Conservation (phyloP, 2,797 vertebrate species). For the Pampus argenteus region DNA sequence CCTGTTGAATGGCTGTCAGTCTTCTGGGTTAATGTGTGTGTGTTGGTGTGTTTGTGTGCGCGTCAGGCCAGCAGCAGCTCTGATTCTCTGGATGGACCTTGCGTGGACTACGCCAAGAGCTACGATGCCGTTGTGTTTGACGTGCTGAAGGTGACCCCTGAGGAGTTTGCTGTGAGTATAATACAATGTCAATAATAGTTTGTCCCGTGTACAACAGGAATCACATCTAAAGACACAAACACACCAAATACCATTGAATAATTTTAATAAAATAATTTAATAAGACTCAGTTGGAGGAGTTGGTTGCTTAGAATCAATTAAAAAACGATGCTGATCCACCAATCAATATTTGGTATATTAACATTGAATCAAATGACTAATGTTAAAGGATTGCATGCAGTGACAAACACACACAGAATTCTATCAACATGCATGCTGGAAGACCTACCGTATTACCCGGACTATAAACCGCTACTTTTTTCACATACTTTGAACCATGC, state of each 20-base stretch:
- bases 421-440: too few species aligned
- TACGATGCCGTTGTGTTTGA: slow-evolving; percentile 97
- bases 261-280: too few species aligned
- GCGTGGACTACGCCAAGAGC: slow-evolving; percentile 95
- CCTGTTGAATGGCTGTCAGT: too few species aligned
- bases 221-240: not conserved
- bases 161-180: slow-evolving; percentile 95
- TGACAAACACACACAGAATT: too few species aligned
- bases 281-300: not conserved
- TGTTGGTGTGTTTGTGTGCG: slow-evolving; percentile 1
- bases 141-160: slow-evolving; percentile 96
- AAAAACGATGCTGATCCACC: not conserved
- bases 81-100: slow-evolving; percentile 93
- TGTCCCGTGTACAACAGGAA: not conserved
- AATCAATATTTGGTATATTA: too few species aligned
- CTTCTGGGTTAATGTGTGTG: not conserved
- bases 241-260: too few species aligned
- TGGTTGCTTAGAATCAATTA: too few species aligned
- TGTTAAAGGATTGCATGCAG: too few species aligned
- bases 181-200: not conserved
- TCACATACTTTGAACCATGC: too few species aligned
- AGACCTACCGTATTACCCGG: too few species aligned
- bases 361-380: too few species aligned
- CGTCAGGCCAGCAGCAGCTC: slow-evolving; percentile 91
- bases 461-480: too few species aligned